Evolutionary conservation across 1,140 invertebrate species (phyloP).

Genomic region (Meloidogyne exigua): DNA sequence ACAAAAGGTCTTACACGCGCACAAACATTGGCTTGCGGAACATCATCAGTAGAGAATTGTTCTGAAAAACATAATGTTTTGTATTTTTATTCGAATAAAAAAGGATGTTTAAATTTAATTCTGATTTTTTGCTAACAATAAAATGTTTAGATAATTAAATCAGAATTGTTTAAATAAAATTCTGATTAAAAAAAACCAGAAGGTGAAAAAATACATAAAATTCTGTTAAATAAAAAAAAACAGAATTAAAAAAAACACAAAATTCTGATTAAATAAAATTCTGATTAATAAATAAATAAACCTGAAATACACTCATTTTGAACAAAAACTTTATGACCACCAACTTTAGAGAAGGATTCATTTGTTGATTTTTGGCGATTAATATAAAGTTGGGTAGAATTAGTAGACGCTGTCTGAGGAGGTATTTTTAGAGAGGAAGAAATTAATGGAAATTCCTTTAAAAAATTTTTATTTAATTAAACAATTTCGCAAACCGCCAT

Average conservation of each 20-base stretch:
- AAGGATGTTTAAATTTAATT: too few species aligned
- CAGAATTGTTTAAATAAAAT: too few species aligned
- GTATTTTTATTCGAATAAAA: too few species aligned
- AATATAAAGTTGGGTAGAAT: background rate
- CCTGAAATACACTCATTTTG: background rate
- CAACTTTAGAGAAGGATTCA: background rate
- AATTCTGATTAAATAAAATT: too few species aligned
- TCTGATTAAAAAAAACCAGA: too few species aligned
- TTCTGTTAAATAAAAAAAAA: too few species aligned
- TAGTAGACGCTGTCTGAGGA: background rate
- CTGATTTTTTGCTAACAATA: too few species aligned
- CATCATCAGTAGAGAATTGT: background rate
- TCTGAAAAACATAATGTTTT: background rate
- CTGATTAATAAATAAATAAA: background rate
- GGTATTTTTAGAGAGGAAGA: background rate
- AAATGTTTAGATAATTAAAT: too few species aligned
- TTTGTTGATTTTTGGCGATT: background rate
- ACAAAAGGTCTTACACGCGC: background rate
- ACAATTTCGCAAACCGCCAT: background rate
- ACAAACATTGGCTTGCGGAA: background rate
- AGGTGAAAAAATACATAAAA: too few species aligned
- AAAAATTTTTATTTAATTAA: background rate
- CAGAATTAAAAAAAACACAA: too few species aligned
- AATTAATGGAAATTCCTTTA: constrained; percentile 7
- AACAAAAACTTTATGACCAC: background rate